Base-by-base conservation (phyloP, 2,888 invertebrate species). In the Orthonevra nobilis region DNA sequence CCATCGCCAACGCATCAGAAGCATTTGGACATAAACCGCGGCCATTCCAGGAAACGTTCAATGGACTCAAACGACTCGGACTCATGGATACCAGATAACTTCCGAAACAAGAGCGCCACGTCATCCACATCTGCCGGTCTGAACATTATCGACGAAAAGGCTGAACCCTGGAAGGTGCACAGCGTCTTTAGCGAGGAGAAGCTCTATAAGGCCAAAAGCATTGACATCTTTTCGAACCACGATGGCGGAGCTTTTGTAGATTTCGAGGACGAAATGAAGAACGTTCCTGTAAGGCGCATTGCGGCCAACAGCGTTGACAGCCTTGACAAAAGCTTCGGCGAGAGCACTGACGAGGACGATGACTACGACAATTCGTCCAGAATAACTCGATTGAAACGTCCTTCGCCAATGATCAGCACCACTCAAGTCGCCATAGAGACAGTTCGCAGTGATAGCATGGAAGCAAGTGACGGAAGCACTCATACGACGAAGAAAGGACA, bases 161-260 rank as follows among this genome's bases (percentile, higher is more conserved):
- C 81, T 2, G 82, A 83, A 14, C 82, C 84, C 0, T 86, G 85
- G 85, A 83, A 81, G 34, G 82, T 84, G 7, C 58, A 75, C 6
- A 74, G 56, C n/a, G 69, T 40, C 3, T 52, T 46, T 7, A 61
- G 40, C 14, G 70, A 77, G 0, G 75, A 83, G 12, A 82, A 75
- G 20, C 77, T 87, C 2, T 86, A 86, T 63, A 87, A 87, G 73
- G 81, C 85, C n/a, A 85, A 84, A 15, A 87, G 86, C 58, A 85
- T 88, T 4, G 88, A 88, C 38, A 87, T 88, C n/a, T 88, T 88
- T 42, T 84, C 85, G 44, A 75, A 83, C 7, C 84, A 84, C 3
- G 83, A 77, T 3, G 84, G 83, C 0, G 82, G 83, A 0, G 83
- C 81, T 0, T 88, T 88, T 50, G 86, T 84, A 7, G 88, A 88